phyloP scores from a whole-genome alignment of 2,113 vertebrate genomes.

The Lampris megalopsis region DNA sequence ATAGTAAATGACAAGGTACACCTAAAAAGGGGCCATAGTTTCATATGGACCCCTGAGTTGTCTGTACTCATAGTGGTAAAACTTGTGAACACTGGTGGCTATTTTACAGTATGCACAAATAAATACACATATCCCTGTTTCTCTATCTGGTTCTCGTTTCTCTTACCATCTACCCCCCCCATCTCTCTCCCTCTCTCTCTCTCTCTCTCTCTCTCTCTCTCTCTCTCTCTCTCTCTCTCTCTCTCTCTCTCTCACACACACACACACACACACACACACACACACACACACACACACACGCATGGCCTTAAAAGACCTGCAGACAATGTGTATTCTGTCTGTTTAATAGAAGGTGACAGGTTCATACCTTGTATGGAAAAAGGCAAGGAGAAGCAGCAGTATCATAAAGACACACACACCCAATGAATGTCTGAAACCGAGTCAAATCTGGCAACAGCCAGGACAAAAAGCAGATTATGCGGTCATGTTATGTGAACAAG shows the following conservation, averaged over 20 bases:
- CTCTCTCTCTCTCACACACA: neutral
- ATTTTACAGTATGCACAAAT: neutral
- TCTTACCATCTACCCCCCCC: neutral
- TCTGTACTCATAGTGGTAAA: neutral
- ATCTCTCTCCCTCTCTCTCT: neutral
- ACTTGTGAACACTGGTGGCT: neutral
- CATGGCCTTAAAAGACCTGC: conserved; percentile 1
- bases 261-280: conserved; percentile 7
- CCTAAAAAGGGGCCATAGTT: neutral
- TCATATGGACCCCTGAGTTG: neutral
- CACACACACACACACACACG: neutral
- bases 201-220: neutral
- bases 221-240: neutral
- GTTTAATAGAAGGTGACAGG: conserved; percentile 73
- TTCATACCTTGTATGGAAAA: conserved; percentile 67
- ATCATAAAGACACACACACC: conserved; percentile 14
- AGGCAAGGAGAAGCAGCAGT: conserved; percentile 24
- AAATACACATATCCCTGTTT: neutral
- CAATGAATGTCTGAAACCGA: conserved; percentile 5
- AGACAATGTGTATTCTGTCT: conserved; percentile 53
- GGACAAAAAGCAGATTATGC: conserved; percentile 56
- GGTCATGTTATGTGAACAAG: neutral
- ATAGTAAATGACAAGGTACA: neutral
- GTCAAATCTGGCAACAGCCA: conserved; percentile 16
- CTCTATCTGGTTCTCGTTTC: neutral